These are phyloP conservation scores for Aphelenchoides fujianensis DNA, from an alignment of 1,140 invertebrate genomes.

Conservation along the genomic window DNA sequence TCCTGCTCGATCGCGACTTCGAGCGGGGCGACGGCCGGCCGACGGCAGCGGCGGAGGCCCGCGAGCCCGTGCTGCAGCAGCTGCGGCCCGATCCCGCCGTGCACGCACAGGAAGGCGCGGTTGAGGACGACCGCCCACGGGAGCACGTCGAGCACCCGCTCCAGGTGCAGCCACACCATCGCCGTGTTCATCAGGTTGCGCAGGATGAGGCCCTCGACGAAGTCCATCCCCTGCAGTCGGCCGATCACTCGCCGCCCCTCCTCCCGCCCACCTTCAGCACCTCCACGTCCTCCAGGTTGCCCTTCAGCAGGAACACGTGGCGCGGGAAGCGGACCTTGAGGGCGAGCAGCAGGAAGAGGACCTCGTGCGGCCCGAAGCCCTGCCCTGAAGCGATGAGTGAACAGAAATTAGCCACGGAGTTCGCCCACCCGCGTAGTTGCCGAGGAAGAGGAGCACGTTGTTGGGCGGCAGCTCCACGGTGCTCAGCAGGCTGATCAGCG, in stretches of 20 bases:
- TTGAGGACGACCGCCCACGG: constrained; percentile 10
- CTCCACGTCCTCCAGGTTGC: constrained; percentile 20
- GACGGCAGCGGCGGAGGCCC: not conserved
- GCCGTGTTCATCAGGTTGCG: constrained; percentile 21
- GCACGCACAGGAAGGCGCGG: constrained; percentile 14
- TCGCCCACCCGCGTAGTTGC: constrained; percentile 20
- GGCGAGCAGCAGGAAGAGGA: constrained; percentile 20
- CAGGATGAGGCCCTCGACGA: constrained; percentile 14
- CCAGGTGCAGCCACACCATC: constrained; percentile 16
- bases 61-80: constrained; percentile 14
- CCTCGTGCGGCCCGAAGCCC: constrained; percentile 25
- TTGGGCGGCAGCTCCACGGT: constrained; percentile 5
- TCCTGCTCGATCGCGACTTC: constrained; percentile 20
- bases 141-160: not conserved
- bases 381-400: no score
- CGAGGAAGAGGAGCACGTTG: constrained; percentile 18
- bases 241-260: not conserved
- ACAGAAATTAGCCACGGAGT: no score
- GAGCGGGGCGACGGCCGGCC: not conserved
- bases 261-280: constrained; percentile 18
- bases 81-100: constrained; percentile 27
- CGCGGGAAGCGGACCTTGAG: constrained; percentile 25
- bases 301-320: constrained; percentile 25
- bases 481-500: constrained; percentile 18
- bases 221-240: constrained; percentile 21